Conservation (phyloP, 1,140 invertebrate genomes). For the Drosophila parvula region DNA sequence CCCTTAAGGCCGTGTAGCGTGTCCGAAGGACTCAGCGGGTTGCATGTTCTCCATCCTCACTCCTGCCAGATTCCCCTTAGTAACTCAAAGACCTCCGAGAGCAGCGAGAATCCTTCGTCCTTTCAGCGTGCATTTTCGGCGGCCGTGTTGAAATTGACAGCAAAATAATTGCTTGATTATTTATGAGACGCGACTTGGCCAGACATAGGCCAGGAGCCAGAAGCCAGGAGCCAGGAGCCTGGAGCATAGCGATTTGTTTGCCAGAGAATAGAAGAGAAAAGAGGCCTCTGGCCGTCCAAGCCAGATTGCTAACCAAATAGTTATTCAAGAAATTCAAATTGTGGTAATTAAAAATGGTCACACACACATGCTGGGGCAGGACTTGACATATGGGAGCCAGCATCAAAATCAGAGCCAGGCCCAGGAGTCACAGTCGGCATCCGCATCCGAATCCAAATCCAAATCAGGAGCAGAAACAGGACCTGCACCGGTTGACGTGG, state of each 20-base stretch:
- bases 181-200: constrained; percentile 73
- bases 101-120: constrained; percentile 5
- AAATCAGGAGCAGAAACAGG: constrained; percentile 24
- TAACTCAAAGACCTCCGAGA: constrained; percentile 6
- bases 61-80: background rate
- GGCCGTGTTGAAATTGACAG: constrained; percentile 83
- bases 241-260: constrained; percentile 36
- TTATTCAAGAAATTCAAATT: constrained; percentile 81
- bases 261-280: background rate
- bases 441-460: constrained; percentile 15
- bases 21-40: constrained; percentile 75
- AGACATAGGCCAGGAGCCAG: constrained; percentile 11
- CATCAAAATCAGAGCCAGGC: constrained; percentile 6
- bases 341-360: constrained; percentile 80
- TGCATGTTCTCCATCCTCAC: constrained; percentile 55
- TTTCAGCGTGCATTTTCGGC: constrained; percentile 73
- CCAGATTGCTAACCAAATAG: constrained; percentile 77
- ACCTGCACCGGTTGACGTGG: constrained; percentile 30
- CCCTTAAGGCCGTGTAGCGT: constrained; percentile 73
- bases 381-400: constrained; percentile 71
- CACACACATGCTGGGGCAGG: constrained; percentile 40
- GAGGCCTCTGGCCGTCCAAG: constrained; percentile 3
- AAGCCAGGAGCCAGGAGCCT: background rate
- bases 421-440: background rate
- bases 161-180: constrained; percentile 83